Base-by-base conservation (phyloP, 2,888 invertebrate species). In the Pediacus dermestoides region DNA sequence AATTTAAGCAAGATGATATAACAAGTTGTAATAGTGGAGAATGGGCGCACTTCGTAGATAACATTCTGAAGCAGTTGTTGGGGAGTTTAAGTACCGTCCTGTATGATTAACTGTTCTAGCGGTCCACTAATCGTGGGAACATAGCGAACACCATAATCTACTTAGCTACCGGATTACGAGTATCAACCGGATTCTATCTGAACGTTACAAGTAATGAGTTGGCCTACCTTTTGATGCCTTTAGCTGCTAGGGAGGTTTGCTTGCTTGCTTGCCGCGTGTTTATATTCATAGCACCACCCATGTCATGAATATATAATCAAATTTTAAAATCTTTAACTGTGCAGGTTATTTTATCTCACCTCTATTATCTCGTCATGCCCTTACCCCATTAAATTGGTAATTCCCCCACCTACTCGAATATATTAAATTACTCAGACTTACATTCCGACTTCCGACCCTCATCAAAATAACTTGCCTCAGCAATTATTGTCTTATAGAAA, bases 111-210 rank as follows among this genome's bases (percentile, higher is more conserved):
- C 55, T 41, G 53, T 50, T 52, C 51, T 42, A 52, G 47, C 52
- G 49, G 51, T 43, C 55, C 57, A 56, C 53, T 61, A 60, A 60
- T 61, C 58, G 59, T 58, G 57, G 57, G 57, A 61, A 59, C 57
- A 58, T 52, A 50, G 49, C 48, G 55, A 59, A 59, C 60, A 60
- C 54, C 52, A 54, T 61, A 63, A 61, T 63, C 60, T 59, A 60
- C 60, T 63, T 58, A 59, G 60, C 63, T 63, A 61, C 63, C 55
- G 63, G 60, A 61, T 62, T 62, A 62, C 60, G 58, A 49, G 51
- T 48, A 56, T 56, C 57, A 48, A 46, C 50, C 45, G 54, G 50
- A 54, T 55, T 56, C 54, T 50, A 57, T 52, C 50, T 52, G 46
- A 46, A 49, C 48, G 42, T 43, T 47, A 54, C 53, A 44, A 51